A percentile compares a stretch with the other conserved stretches of the same genome.
Conservation (phyloP, 1,140 invertebrate species). For the Armadillidium nasatum region DNA sequence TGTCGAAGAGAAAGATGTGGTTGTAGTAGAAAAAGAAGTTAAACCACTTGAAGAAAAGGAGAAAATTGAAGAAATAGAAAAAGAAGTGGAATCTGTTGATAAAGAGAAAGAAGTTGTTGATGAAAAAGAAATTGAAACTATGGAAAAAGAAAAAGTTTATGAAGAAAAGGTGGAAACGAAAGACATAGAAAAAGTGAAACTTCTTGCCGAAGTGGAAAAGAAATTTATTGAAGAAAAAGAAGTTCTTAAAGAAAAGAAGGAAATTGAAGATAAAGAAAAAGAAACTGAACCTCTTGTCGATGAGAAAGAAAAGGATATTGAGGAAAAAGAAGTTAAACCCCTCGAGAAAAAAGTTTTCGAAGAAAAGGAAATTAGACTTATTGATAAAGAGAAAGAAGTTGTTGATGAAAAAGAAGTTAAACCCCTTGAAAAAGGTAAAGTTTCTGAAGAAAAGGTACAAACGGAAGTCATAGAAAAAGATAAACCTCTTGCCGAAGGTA, state of each 20-base stretch:
- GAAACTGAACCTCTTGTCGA: background rate
- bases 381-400: background rate
- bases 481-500: background rate
- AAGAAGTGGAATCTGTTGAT: background rate
- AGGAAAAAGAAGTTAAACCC: background rate
- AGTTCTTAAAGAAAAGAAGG: background rate
- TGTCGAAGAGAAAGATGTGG: background rate
- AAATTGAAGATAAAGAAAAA: background rate
- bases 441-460: background rate
- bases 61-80: background rate
- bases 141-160: background rate
- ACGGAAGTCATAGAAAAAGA: background rate
- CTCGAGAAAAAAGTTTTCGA: background rate
- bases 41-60: background rate
- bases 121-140: background rate
- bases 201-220: background rate
- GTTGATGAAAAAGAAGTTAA: constrained; percentile 14
- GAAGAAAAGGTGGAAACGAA: background rate
- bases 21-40: background rate
- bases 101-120: background rate
- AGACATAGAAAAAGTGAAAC: constrained; percentile 16
- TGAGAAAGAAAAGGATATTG: background rate
- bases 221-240: background rate
- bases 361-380: background rate
- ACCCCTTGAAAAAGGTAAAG: background rate